Percentiles rank a stretch among this genome's conserved stretches.
Conservation (phyloP, 1,140 invertebrate species). For the Aphis craccivora region DNA sequence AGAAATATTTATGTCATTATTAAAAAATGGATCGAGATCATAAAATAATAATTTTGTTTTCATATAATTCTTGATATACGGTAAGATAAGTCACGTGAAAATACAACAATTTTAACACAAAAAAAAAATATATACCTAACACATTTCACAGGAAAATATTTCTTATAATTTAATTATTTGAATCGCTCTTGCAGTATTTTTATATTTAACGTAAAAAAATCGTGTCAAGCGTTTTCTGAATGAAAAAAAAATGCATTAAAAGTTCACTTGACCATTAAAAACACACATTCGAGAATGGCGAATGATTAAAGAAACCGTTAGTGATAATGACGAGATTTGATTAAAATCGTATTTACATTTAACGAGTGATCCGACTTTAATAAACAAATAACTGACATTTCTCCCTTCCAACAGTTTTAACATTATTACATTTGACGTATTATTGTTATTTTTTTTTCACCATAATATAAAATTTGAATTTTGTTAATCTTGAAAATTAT, state of each 20-base stretch:
- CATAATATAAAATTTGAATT: neutral
- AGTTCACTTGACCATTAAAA: neutral
- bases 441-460: neutral
- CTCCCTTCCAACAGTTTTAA: neutral
- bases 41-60: neutral
- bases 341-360: neutral
- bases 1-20: neutral
- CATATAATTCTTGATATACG: neutral
- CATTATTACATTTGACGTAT: neutral
- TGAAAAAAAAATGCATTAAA: neutral
- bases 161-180: neutral
- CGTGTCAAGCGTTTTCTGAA: neutral
- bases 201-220: no score
- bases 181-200: neutral
- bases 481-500: neutral
- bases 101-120: no score
- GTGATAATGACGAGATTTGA: neutral
- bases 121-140: no score
- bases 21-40: neutral
- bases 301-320: neutral
- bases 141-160: no score
- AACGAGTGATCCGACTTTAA: neutral
- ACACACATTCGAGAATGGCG: neutral
- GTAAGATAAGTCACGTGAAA: neutral
- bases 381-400: neutral